Evolutionary conservation across 1,140 invertebrate genomes (phyloP), one percentile per base, ranked within the genome.

Genomic region (Mercenaria mercenaria): DNA sequence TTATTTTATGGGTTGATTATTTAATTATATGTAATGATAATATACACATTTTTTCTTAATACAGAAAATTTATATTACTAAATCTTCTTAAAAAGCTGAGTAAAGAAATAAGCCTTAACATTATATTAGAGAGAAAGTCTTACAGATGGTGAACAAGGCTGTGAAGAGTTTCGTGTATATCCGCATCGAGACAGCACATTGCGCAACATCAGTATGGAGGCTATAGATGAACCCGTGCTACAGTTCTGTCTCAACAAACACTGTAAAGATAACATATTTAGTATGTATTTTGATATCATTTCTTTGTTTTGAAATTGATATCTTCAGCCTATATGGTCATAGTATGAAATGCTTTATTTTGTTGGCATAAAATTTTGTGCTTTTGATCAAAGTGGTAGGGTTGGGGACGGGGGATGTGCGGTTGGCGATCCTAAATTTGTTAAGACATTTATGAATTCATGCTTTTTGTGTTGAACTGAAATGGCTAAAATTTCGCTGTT

Each of bases 111-210:
- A 56, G 3, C 90, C 91, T 90, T 92, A 56, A 93, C 50, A 32
- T 23, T 39, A 32, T 34, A 1, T 76, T 84, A 95, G 94, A 93
- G 92, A 77, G 92, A 94, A 69, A 91, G 88, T 59, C 67, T 94
- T 23, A 89, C 89, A 43, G 64, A 61, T 29, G 76, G 64, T 29
- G 89, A 92, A 41, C 85, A 80, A 29, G 50, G 74, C 50, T 89
- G 69, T 3, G 87, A 93, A 29, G 91, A 94, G 64, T 83, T 95
- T 59, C 91, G 91, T n/a, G 69, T 95, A 39, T 94, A 88, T 43
- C 93, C 94, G 26, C 92, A 93, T 56, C 88, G 90, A 32, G 91
- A 91, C 43, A 91, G 91, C 82, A 92, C 92, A 32, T 81, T 95
- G 0, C 86, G 76, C 0, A 92, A 93, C 18, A 90, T 95, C 1